Base-by-base conservation (phyloP, 1,140 invertebrate species). In the Scaptomyza hsui region DNA sequence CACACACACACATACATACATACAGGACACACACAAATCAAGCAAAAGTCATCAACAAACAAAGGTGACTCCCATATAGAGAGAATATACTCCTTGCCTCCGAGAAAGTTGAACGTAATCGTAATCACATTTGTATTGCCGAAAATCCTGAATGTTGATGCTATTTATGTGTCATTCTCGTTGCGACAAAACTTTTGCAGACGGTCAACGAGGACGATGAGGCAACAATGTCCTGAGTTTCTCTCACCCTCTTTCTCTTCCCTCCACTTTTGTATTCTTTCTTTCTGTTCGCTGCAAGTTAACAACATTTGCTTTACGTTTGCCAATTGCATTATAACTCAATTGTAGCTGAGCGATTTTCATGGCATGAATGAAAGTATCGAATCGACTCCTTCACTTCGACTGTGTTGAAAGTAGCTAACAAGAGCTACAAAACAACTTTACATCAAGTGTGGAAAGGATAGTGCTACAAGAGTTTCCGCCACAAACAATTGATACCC, bases 291-390 rank as follows among this genome's bases (percentile, higher is more conserved):
- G 12, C 39, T 72, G 68, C 61, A 68, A 80, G 81, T 68, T 85
- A 88, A 88, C 82, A 88, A 78, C 68, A 88, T 88, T 88, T 88
- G 72, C 82, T 78, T 89, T 85, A 88, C 82, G 74, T 88, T 88
- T 88, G 82, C 78, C 83, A 88, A 88, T 88, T 88, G 82, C 78
- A 88, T 88, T 88, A 88, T 88, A 86, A 88, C 82, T 88, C 82
- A 88, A 88, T 88, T 88, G 82, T 70, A 78, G 78, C 48, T 75
- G 81, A 82, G 63, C 75, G 82, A 82, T 86, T 86, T 75, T 80
- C 65, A 77, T 79, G 69, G 69, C 10, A 57, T 55, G 69, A 39
- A 55, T 60, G 35, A 44, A 65, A 51, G 60, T 63, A 72, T 76
- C 63, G 78, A 62, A 26, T 49, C 45, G 37, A 53, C 37, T 35